A percentile compares a stretch with the other conserved stretches of the same genome.
Evolutionary conservation across 2,888 invertebrate species (phyloP).

Genomic region (Leucozona laternaria): DNA sequence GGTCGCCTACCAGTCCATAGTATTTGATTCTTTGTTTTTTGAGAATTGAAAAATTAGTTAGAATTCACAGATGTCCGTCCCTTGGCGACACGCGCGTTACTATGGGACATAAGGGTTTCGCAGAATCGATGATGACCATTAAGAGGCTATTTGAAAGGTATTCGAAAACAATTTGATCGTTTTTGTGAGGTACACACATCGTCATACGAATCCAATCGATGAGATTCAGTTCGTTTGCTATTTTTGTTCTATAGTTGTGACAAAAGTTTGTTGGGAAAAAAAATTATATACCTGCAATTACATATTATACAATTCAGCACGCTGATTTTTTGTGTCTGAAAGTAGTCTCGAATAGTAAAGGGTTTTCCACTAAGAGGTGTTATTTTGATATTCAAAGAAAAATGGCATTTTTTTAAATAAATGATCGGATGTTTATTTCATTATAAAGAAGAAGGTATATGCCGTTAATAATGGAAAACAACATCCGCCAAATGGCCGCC

Average conservation of each 20-base stretch:
- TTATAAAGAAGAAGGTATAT: no score
- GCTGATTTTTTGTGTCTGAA: no score
- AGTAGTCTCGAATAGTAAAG: no score
- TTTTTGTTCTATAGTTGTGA: background rate
- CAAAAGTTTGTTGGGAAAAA: no score
- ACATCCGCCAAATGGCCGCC: no score
- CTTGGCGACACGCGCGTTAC: slow-evolving; percentile 68
- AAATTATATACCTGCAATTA: no score
- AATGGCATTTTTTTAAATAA: no score
- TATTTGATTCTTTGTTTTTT: slow-evolving; percentile 15
- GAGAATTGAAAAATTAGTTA: slow-evolving; percentile 31
- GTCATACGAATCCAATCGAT: slow-evolving; percentile 24
- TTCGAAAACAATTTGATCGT: slow-evolving; percentile 40
- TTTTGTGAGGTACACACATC: slow-evolving; percentile 13
- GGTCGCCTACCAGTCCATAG: slow-evolving; percentile 37
- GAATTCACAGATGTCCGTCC: slow-evolving; percentile 47
- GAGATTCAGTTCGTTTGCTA: slow-evolving; percentile 17
- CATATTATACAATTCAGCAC: no score
- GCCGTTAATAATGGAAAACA: no score
- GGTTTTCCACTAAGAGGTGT: no score
- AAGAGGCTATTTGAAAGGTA: slow-evolving; percentile 63
- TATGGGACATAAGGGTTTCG: slow-evolving; percentile 44
- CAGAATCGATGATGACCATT: slow-evolving; percentile 73
- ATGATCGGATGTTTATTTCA: no score
- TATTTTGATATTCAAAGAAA: no score